These are phyloP conservation scores for Phaenicophaeus curvirostris DNA, from an alignment of 2,797 vertebrate genomes.

Conservation along the genomic window DNA sequence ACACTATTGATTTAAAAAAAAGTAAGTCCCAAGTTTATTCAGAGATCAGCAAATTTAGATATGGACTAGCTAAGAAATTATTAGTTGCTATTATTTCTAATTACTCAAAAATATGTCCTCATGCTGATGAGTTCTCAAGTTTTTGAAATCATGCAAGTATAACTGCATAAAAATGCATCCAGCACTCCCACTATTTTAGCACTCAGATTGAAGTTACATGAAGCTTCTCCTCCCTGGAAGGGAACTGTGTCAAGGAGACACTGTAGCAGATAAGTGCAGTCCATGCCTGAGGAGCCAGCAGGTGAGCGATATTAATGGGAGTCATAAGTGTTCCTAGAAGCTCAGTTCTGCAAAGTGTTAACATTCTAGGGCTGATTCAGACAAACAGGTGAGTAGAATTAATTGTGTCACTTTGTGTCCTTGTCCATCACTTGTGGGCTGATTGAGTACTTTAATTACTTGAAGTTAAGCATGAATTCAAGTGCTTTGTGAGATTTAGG, in stretches of 20 bases:
- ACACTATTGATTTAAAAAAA: background rate
- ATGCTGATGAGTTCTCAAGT: background rate
- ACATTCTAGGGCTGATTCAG: background rate
- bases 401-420: background rate
- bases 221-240: background rate
- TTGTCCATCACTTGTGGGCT: background rate
- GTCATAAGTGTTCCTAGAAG: background rate
- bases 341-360: background rate
- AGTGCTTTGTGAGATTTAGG: background rate
- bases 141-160: background rate
- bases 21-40: background rate
- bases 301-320: background rate
- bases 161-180: background rate
- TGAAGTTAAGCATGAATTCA: background rate
- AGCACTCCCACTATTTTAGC: background rate
- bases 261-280: background rate
- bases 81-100: background rate
- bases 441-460: background rate
- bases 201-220: fast-evolving
- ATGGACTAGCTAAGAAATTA: background rate
- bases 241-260: background rate
- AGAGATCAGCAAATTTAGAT: background rate
- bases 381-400: no score
- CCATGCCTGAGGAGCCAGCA: background rate
- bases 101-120: background rate